Percentiles rank a stretch among this genome's conserved stretches.
These are phyloP conservation scores for Nyleta sp. DNA, from an alignment of 2,888 invertebrate genomes.

Conservation along the genomic window DNA sequence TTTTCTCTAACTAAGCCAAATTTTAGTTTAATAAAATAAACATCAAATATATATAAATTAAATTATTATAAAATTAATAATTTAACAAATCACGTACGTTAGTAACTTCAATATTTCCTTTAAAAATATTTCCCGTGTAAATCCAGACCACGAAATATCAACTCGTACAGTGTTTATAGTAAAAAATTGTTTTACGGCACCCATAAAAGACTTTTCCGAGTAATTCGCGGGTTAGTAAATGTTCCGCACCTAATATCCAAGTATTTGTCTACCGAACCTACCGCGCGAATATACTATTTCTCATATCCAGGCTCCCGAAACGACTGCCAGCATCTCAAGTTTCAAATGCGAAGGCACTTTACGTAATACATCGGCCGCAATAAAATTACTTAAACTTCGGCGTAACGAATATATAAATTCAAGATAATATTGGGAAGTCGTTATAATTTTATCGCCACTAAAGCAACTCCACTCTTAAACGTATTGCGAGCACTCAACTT, in stretches of 20 bases:
- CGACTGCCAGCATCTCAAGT: conserved; percentile 49
- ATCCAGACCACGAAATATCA: conserved; percentile 27
- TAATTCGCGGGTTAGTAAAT: conserved; percentile 44
- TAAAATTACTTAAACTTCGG: conserved; percentile 56
- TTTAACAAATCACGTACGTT: background rate
- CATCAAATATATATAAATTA: too few species aligned
- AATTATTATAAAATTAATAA: too few species aligned
- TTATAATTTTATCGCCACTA: conserved; percentile 37
- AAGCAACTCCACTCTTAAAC: conserved; percentile 18
- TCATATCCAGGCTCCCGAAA: conserved; percentile 36
- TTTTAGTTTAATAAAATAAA: too few species aligned
- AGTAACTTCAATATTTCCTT: background rate
- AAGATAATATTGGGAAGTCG: conserved; percentile 37
- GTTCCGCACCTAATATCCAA: conserved; percentile 47
- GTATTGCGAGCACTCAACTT: background rate
- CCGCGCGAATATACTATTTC: conserved; percentile 43
- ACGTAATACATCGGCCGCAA: conserved; percentile 49
- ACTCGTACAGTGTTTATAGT: conserved; percentile 30
- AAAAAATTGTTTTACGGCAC: conserved; percentile 42
- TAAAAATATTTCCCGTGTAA: conserved; percentile 19
- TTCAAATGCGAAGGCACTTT: conserved; percentile 50
- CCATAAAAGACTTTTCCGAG: conserved; percentile 46
- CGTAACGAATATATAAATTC: conserved; percentile 51
- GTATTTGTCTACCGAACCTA: conserved; percentile 43
- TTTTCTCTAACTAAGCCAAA: too few species aligned